Conservation (phyloP, 2,113 vertebrate genomes). For the Hemibates koningsi region DNA sequence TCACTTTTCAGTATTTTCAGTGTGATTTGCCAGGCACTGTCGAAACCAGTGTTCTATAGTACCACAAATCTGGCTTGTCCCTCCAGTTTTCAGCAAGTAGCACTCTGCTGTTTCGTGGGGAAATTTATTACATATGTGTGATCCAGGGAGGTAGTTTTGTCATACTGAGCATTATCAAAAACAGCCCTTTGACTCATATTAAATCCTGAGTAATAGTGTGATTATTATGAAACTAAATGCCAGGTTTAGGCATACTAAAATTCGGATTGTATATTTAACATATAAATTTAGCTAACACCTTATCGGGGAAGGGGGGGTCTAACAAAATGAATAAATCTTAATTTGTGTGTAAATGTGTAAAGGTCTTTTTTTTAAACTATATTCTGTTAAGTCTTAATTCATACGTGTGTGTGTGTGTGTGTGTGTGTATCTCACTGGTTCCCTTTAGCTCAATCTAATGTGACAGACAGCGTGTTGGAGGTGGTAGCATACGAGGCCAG, state of each 20-base stretch:
- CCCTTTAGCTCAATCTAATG: slow-evolving; percentile 71
- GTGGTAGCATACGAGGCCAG: slow-evolving; percentile 85
- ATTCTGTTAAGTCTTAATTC: background rate
- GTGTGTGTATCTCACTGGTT: background rate
- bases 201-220: background rate
- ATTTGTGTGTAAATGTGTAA: background rate
- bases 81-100: background rate
- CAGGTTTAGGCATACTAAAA: background rate
- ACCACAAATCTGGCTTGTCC: background rate
- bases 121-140: background rate
- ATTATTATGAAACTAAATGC: background rate
- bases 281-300: background rate
- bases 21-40: slow-evolving; percentile 11
- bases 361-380: background rate
- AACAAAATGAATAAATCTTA: background rate
- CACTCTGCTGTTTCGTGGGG: background rate
- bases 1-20: background rate
- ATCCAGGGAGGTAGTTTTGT: background rate
- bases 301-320: background rate
- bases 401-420: background rate
- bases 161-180: background rate
- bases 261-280: background rate
- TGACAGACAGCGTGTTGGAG: slow-evolving; percentile 85
- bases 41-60: background rate
- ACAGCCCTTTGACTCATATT: background rate